Percentiles rank a stretch among this genome's conserved stretches.
These are phyloP conservation scores for Dascyllus trimaculatus DNA, from an alignment of 2,113 vertebrate species.

Conservation along the genomic window DNA sequence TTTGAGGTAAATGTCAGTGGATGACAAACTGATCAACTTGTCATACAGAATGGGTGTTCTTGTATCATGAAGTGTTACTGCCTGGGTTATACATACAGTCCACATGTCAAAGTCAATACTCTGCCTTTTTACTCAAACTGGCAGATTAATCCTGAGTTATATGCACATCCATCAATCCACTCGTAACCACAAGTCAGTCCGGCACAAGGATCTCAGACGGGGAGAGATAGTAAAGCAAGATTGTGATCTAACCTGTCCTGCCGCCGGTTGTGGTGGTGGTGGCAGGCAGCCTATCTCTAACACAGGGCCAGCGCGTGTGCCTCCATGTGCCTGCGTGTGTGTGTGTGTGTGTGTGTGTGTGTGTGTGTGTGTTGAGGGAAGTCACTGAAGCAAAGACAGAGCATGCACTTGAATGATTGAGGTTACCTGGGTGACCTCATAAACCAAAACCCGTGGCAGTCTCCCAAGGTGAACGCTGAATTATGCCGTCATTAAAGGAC, in stretches of 20 bases:
- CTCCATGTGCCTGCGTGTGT: conserved; percentile 26
- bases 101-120: conserved; percentile 42
- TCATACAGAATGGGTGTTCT: neutral
- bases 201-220: conserved; percentile 57
- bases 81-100: conserved; percentile 25
- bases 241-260: conserved; percentile 71
- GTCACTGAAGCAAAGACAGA: conserved; percentile 84
- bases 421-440: conserved; percentile 87
- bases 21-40: conserved; percentile 23
- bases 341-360: conserved; percentile 18
- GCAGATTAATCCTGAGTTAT: conserved; percentile 65
- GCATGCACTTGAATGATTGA: conserved; percentile 88
- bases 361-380: conserved; percentile 71
- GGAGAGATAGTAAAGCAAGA: conserved; percentile 55
- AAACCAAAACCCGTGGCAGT: conserved; percentile 87
- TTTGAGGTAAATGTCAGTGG: neutral
- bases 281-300: conserved; percentile 61
- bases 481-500: conserved; percentile 90
- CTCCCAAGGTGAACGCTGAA: conserved; percentile 89
- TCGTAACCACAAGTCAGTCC: conserved; percentile 55
- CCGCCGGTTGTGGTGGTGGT: conserved; percentile 34
- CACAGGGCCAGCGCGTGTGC: conserved; percentile 40
- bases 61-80: conserved; percentile 20
- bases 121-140: conserved; percentile 45
- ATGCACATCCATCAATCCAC: conserved; percentile 61